Evolutionary conservation across 2,797 vertebrate genomes (phyloP).

Genomic region (Mus spretus): DNA sequence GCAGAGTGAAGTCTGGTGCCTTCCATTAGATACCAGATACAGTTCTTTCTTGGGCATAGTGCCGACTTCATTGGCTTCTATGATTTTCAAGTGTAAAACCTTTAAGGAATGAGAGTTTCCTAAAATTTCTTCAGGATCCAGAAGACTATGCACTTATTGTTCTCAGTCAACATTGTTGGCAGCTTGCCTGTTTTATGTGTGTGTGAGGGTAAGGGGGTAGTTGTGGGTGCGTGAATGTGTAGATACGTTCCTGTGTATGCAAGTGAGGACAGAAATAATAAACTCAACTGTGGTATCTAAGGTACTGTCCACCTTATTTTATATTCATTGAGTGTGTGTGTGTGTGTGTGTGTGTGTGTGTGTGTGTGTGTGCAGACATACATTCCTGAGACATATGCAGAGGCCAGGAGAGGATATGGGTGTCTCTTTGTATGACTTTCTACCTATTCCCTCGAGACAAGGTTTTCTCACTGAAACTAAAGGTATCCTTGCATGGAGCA

Average conservation of each 20-base stretch:
- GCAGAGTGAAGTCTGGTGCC: background rate
- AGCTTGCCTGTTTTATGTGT: background rate
- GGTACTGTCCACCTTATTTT: background rate
- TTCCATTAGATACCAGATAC: background rate
- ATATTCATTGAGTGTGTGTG: background rate
- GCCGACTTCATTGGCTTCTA: background rate
- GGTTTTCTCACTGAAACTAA: background rate
- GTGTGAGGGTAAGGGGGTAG: background rate
- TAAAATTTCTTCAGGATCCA: slow-evolving; percentile 23
- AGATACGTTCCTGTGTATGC: background rate
- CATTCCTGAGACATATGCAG: background rate
- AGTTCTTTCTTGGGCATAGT: background rate
- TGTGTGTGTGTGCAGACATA: background rate
- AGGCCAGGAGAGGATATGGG: background rate
- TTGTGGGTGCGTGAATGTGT: background rate
- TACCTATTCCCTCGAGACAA: background rate
- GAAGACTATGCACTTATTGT: background rate
- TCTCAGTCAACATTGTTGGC: background rate
- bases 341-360: background rate
- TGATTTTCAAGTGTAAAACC: slow-evolving; percentile 33
- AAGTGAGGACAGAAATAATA: background rate
- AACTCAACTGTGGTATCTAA: background rate
- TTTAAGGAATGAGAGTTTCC: slow-evolving; percentile 5
- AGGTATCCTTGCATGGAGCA: background rate
- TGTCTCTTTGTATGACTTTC: background rate